Conservation (phyloP, 2,113 vertebrate genomes). For the Megaceryle torquata region DNA sequence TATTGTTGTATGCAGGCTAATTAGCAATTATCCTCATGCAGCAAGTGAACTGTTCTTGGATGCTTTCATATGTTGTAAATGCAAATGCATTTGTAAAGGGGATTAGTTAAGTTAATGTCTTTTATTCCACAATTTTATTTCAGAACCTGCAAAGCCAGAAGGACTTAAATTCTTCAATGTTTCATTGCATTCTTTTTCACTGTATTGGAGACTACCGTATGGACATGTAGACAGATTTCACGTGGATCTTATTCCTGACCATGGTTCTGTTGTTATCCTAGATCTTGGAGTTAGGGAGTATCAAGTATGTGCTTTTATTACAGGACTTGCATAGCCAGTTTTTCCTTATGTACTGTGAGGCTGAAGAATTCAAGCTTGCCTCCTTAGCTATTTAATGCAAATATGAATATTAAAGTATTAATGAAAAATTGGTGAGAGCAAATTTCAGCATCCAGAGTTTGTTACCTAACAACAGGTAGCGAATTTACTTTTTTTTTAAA, state of each 20-base stretch:
- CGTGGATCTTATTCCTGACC: conserved; percentile 76
- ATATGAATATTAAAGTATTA: conserved; percentile 1
- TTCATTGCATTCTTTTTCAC: conserved; percentile 75
- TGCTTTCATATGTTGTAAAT: background rate
- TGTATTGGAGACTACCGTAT: conserved; percentile 73
- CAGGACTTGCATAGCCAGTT: background rate
- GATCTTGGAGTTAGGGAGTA: conserved; percentile 75
- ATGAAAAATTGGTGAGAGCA: conserved; percentile 17
- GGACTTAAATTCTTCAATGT: conserved; percentile 68
- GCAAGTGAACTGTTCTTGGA: background rate
- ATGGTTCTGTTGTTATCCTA: conserved; percentile 77
- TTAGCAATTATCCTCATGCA: background rate
- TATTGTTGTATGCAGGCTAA: background rate
- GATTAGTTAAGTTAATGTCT: background rate
- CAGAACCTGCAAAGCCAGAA: conserved; percentile 78
- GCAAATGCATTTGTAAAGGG: background rate
- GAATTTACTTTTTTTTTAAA: background rate
- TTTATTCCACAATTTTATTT: background rate
- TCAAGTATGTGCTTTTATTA: conserved; percentile 81
- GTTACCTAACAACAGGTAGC: conserved; percentile 45
- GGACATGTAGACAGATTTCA: conserved; percentile 78
- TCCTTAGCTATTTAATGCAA: conserved; percentile 9
- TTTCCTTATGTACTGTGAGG: conserved; percentile 47
- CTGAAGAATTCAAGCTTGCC: conserved; percentile 26
- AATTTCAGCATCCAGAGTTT: conserved; percentile 50